phyloP scores from a whole-genome alignment of 2,797 vertebrate genomes.

The Sebastes trivittatus region DNA sequence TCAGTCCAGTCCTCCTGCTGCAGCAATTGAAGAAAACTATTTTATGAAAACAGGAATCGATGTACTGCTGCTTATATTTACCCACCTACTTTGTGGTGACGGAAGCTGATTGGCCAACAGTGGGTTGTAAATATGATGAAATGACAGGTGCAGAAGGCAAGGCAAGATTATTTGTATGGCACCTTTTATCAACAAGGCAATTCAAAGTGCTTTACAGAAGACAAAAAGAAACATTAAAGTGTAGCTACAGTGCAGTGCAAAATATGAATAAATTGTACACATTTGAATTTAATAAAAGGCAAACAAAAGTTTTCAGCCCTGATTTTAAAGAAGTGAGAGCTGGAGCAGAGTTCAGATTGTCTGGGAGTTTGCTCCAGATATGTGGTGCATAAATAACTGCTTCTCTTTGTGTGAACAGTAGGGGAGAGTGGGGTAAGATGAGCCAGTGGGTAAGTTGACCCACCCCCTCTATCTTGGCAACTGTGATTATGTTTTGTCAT shows the following conservation, averaged over 20 bases:
- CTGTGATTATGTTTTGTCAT: no score
- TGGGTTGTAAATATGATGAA: conserved; percentile 72
- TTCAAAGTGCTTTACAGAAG: neutral
- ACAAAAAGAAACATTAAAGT: neutral
- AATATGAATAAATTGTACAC: neutral
- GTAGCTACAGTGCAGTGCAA: neutral
- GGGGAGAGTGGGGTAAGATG: no score
- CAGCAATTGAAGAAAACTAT: neutral
- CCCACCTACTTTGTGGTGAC: conserved; percentile 30
- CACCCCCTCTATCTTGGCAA: no score
- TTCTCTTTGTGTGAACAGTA: no score
- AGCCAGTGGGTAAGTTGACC: no score
- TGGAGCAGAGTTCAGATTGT: neutral
- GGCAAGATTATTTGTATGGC: neutral
- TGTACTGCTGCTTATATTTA: conserved; percentile 51
- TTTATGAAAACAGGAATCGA: conserved; percentile 9
- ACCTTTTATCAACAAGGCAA: neutral
- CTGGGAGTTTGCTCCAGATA: neutral
- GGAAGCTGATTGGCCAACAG: conserved; percentile 59
- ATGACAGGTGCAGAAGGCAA: conserved; percentile 12
- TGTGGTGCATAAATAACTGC: neutral
- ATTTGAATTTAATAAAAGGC: neutral
- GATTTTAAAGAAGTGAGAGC: neutral
- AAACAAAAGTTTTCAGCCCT: neutral
- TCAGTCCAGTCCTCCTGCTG: neutral